These are phyloP conservation scores for Dipodomys stephensi DNA, from an alignment of 2,113 vertebrate genomes.

Conservation along the genomic window DNA sequence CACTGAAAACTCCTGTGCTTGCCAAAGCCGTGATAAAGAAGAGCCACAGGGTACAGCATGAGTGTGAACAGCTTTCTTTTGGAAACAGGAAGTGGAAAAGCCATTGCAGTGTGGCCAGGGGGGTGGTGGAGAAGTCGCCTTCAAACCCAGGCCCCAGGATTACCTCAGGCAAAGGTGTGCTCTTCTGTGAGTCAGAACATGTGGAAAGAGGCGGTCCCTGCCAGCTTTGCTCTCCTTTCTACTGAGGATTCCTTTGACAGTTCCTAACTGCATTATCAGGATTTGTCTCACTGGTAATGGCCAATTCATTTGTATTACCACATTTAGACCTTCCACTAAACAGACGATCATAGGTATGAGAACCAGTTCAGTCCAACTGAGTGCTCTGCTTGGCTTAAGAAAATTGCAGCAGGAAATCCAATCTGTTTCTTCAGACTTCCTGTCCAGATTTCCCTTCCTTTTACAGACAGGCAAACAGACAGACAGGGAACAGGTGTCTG, in stretches of 20 bases:
- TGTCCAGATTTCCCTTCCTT: background rate
- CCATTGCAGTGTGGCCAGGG: background rate
- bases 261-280: slow-evolving; percentile 60
- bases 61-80: slow-evolving; percentile 13
- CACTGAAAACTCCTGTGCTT: background rate
- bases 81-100: background rate
- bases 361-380: background rate
- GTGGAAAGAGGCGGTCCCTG: slow-evolving; percentile 22
- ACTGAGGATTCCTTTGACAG: slow-evolving; percentile 61
- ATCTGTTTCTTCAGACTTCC: background rate
- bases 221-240: slow-evolving; percentile 52
- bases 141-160: slow-evolving; percentile 28
- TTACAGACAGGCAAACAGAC: background rate
- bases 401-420: background rate
- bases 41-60: background rate
- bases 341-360: slow-evolving; percentile 45
- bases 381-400: background rate
- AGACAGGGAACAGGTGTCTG: rapidly evolving
- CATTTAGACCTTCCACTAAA: slow-evolving; percentile 54
- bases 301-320: slow-evolving; percentile 68
- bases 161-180: slow-evolving; percentile 6
- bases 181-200: background rate
- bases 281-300: slow-evolving; percentile 49
- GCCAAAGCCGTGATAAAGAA: slow-evolving; percentile 16
- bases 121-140: background rate